These are phyloP conservation scores for Zaprionus vittiger DNA, from an alignment of 1,140 invertebrate genomes.

Conservation along the genomic window DNA sequence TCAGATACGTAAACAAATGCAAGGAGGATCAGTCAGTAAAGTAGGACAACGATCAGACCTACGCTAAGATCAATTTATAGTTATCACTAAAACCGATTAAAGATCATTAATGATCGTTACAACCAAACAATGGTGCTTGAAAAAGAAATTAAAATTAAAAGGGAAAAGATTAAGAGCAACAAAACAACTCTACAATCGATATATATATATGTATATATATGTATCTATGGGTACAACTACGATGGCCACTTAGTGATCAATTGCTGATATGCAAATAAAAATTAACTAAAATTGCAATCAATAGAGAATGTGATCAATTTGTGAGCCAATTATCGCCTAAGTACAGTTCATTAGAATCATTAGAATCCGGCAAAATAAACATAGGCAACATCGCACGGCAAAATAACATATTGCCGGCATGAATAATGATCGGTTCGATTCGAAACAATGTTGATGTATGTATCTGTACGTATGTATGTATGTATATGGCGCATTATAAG, in stretches of 20 bases:
- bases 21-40: conserved; percentile 1
- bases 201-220: no score
- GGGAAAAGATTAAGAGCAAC: neutral
- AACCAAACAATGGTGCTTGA: neutral
- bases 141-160: neutral
- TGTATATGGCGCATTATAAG: neutral
- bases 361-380: neutral
- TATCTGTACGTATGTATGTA: neutral
- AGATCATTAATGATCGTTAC: neutral
- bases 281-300: neutral
- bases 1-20: neutral
- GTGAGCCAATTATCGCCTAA: conserved; percentile 3
- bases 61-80: neutral
- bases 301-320: conserved; percentile 1
- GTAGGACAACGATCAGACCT: conserved; percentile 16
- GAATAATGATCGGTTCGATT: neutral
- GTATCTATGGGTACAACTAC: neutral
- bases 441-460: neutral
- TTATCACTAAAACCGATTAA: neutral
- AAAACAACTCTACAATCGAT: neutral
- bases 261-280: neutral
- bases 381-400: neutral
- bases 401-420: neutral
- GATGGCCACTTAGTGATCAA: conserved; percentile 1
- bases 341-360: conserved; percentile 6